A percentile compares a stretch with the other conserved stretches of the same genome.
phyloP scores from a whole-genome alignment of 2,888 invertebrate species.

The Melikaiella ostensackeni region DNA sequence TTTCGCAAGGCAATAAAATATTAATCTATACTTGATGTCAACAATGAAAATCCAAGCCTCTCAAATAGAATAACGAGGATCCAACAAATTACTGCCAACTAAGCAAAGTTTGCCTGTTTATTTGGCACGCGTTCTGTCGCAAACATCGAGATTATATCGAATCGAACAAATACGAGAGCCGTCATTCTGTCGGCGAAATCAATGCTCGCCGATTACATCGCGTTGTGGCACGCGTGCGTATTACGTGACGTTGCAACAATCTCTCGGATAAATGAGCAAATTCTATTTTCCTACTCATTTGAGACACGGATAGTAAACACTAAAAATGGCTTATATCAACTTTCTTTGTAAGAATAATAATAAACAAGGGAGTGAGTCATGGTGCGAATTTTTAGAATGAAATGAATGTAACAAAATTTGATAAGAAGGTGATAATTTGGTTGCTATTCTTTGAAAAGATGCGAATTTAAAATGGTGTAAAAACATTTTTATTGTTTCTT shows the following conservation, averaged over 20 bases:
- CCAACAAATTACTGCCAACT: constrained; percentile 13
- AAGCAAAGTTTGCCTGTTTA: constrained; percentile 25
- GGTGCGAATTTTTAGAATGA: too few relatives aligned
- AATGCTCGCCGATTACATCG: constrained; percentile 16
- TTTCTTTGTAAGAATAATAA: background rate
- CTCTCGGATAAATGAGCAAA: constrained; percentile 16
- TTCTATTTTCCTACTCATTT: background rate
- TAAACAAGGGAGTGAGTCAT: background rate
- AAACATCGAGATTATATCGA: constrained; percentile 35
- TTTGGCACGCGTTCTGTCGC: constrained; percentile 26
- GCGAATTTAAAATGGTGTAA: too few relatives aligned
- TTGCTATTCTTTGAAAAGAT: background rate
- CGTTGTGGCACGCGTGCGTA: constrained; percentile 25
- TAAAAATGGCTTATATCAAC: background rate
- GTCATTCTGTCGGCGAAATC: constrained; percentile 20
- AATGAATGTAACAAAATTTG: background rate
- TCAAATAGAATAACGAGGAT: background rate
- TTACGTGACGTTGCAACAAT: constrained; percentile 30
- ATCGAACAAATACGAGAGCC: constrained; percentile 33
- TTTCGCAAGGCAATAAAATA: background rate
- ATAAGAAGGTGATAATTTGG: background rate
- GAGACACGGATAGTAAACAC: background rate
- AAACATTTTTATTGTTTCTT: too few relatives aligned
- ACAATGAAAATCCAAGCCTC: constrained; percentile 5
- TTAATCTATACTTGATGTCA: background rate